Base-by-base conservation (phyloP, 2,797 vertebrate species). In the Sebastes melanostomus region DNA sequence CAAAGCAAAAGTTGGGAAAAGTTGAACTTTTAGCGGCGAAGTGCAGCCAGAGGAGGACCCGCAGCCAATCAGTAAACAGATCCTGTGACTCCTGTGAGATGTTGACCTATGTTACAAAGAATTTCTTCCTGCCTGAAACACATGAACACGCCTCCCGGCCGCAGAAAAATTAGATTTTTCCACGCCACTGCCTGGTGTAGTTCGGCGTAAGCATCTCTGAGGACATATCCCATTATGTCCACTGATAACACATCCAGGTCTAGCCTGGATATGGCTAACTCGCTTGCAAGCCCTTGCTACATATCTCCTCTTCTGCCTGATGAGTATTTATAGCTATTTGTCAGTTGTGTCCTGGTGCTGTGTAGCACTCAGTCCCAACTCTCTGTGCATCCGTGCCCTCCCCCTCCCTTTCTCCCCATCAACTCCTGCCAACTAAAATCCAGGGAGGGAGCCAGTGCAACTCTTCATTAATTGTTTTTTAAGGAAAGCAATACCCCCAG, bases 381-480 rank as follows among this genome's bases (percentile, higher is more conserved):
- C 72, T 61, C 42, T 18, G 12, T 32, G 36, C 18, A 60, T n/a
- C 36, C 36, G 11, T 42, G 25, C 6, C 42, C 62, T 3, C 12
- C 18, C 12, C 34, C 59, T 12, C 16, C 50, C 20, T 63, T 50
- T 34, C 16, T 46, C 42, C 32, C 42, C 32, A 22, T 63, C n/a
- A 27, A 46, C 54, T 78, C 59, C 34, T 85, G 78, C 82, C 86
- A 85, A 75, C 56, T 22, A 30, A 65, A 78, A 63, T 42, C 46
- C 27, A 75, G 52, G 12, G 42, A 72, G 30, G 34, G 30, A 74
- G 69, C 70, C 80, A 63, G 54, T 66, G 78, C 60, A 72, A 61
- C 74, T 79, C 75, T 84, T 74, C 55, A 70, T 82, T 62, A 62
- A 78, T 77, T 70, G 54, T 81, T 73, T 84, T 78, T 72, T 25